phyloP scores from a whole-genome alignment of 2,797 vertebrate genomes.

The Acrossocheilus wenchowensis region DNA sequence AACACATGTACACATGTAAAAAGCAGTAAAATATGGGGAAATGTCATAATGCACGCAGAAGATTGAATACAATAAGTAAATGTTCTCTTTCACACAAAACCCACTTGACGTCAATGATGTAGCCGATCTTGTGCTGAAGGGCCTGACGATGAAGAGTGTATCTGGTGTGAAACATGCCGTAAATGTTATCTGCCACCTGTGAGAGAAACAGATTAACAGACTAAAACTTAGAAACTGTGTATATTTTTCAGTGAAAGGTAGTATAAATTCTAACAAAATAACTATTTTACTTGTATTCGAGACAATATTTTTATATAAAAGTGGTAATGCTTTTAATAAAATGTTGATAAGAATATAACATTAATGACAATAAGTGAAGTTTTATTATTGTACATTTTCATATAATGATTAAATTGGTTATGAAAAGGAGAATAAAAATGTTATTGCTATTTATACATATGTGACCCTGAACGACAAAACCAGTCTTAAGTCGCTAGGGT shows the following conservation, averaged over 20 bases:
- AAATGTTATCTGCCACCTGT: background rate
- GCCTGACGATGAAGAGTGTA: conserved; percentile 25
- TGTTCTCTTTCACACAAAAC: background rate
- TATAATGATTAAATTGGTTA: too few relatives aligned
- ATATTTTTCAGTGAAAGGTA: background rate
- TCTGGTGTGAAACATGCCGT: conserved; percentile 26
- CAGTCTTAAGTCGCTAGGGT: too few relatives aligned
- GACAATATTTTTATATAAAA: background rate
- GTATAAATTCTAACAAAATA: background rate
- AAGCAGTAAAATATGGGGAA: background rate
- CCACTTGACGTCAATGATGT: conserved; percentile 13
- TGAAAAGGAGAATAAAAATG: too few relatives aligned
- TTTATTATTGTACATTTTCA: too few relatives aligned
- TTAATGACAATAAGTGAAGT: too few relatives aligned
- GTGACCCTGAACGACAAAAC: too few relatives aligned
- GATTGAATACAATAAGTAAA: background rate
- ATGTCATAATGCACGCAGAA: background rate
- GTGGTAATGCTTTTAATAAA: background rate
- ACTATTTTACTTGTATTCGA: too few relatives aligned
- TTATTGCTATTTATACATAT: too few relatives aligned
- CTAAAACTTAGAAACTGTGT: background rate
- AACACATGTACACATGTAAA: background rate
- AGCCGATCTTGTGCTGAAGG: conserved; percentile 2
- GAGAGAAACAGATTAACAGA: background rate
- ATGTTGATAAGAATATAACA: background rate